A percentile compares a stretch with the other conserved stretches of the same genome.
These are phyloP conservation scores for Aleiodes leptofemur DNA, from an alignment of 2,888 invertebrate species.

Conservation along the genomic window DNA sequence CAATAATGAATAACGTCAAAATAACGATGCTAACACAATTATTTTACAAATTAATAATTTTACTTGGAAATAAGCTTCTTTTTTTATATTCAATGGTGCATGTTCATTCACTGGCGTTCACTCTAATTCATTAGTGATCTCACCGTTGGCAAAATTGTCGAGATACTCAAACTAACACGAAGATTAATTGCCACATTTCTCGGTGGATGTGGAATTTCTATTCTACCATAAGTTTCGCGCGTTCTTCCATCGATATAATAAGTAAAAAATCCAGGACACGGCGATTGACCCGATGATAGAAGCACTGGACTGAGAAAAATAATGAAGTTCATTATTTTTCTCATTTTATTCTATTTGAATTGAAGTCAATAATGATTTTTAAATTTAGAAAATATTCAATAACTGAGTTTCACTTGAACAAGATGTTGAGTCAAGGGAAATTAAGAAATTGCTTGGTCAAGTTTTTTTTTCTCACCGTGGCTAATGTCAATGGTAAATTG, in stretches of 20 bases:
- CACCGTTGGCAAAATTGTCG: constrained; percentile 63
- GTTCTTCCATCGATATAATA: constrained; percentile 58
- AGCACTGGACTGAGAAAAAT: constrained; percentile 44
- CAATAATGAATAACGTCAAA: no score
- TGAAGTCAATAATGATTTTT: no score
- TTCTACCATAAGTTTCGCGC: constrained; percentile 60
- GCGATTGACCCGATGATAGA: constrained; percentile 51
- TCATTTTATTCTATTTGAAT: background rate
- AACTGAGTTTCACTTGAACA: constrained; percentile 8
- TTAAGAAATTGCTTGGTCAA: constrained; percentile 22
- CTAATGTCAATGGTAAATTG: constrained; percentile 10
- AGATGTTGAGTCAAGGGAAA: background rate
- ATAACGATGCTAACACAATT: no score
- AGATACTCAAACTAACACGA: constrained; percentile 60
- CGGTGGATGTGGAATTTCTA: constrained; percentile 63
- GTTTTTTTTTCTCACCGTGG: constrained; percentile 3
- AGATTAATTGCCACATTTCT: constrained; percentile 59
- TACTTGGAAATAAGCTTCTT: no score
- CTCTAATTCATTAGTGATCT: no score
- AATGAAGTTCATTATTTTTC: constrained; percentile 15
- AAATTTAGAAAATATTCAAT: background rate
- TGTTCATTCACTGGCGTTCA: no score
- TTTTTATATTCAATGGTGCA: no score
- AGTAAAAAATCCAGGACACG: constrained; percentile 65
- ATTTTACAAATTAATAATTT: no score